Evolutionary conservation across 2,113 vertebrate genomes (phyloP).

Genomic region (Centropristis striata): DNA sequence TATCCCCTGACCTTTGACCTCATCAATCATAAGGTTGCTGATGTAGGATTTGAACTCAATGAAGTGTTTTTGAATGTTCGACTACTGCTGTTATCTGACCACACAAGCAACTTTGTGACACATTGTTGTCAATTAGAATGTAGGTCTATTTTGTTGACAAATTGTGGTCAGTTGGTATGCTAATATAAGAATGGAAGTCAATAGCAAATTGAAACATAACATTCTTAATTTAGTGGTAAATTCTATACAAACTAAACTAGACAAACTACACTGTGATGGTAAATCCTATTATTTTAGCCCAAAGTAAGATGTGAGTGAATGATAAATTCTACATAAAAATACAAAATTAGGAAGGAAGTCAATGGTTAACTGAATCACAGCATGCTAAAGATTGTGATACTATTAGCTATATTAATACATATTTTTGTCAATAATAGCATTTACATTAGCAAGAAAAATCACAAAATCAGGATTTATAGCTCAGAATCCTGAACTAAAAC

Average conservation of each 20-base stretch:
- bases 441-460: background rate
- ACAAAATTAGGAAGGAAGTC: background rate
- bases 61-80: background rate
- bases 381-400: background rate
- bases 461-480: too few relatives aligned
- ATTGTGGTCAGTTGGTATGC: background rate
- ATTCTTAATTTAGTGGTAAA: background rate
- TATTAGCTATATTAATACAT: background rate
- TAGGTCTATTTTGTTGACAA: background rate
- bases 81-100: too few relatives aligned
- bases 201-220: background rate
- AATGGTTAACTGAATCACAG: background rate
- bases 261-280: background rate
- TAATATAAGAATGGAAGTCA: background rate
- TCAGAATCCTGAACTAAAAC: too few relatives aligned
- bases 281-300: background rate
- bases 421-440: background rate
- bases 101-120: background rate
- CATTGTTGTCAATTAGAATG: background rate
- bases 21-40: background rate
- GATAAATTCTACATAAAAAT: background rate
- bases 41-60: background rate
- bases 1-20: conserved; percentile 22
- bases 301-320: conserved; percentile 6
- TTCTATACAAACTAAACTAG: background rate